Evolutionary conservation across 2,113 vertebrate genomes (phyloP).

Genomic region (Halichoeres trimaculatus): DNA sequence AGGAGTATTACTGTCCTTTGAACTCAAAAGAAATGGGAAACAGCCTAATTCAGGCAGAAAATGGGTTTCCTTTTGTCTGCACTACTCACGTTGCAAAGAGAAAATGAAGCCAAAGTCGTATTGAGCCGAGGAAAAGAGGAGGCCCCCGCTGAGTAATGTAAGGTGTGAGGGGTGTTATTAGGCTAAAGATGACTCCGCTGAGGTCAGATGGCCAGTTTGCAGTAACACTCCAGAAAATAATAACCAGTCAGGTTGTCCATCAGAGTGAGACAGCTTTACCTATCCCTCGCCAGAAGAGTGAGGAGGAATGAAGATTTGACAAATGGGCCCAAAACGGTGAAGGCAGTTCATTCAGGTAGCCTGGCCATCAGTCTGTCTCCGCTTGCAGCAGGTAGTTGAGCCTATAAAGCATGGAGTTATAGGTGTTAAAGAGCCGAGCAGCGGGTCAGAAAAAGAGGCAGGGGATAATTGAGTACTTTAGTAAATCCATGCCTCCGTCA

Average conservation of each 20-base stretch:
- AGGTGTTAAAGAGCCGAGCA: conserved; percentile 71
- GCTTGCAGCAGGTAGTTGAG: conserved; percentile 73
- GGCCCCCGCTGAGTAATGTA: not conserved
- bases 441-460: conserved; percentile 67
- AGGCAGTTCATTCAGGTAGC: conserved; percentile 79
- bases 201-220: conserved; percentile 56
- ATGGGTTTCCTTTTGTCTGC: conserved; percentile 31
- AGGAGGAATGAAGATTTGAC: conserved; percentile 79
- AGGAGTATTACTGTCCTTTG: conserved; percentile 44
- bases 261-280: conserved; percentile 59
- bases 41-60: conserved; percentile 46
- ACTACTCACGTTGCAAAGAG: conserved; percentile 12
- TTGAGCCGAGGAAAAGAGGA: conserved; percentile 11
- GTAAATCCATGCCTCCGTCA: conserved; percentile 73
- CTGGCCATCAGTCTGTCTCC: conserved; percentile 75
- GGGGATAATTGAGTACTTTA: conserved; percentile 74
- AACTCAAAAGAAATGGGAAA: conserved; percentile 50
- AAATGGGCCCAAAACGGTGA: conserved; percentile 72
- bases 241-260: conserved; percentile 62
- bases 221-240: conserved; percentile 61
- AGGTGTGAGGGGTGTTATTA: conserved; percentile 25
- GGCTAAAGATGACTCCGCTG: conserved; percentile 47
- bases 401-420: conserved; percentile 75
- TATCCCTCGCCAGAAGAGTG: conserved; percentile 54
- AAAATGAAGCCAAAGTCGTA: conserved; percentile 43